phyloP scores from a whole-genome alignment of 2,888 invertebrate genomes.

The Sylvicola fuscatus region DNA sequence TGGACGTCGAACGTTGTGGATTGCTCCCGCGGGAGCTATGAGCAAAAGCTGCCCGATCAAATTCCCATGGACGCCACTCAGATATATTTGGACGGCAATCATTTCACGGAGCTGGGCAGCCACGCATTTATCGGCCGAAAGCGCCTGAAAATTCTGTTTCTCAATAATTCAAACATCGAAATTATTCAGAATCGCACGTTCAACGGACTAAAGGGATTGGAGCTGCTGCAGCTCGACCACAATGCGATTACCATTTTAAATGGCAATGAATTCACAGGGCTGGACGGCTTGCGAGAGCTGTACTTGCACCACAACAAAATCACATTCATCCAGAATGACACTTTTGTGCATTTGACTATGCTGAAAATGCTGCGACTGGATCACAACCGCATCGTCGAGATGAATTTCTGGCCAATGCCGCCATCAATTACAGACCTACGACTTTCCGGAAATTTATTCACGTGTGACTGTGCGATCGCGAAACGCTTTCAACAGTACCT shows the following conservation, averaged over 20 bases:
- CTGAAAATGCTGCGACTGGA: slow-evolving; percentile 69
- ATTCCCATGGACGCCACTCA: slow-evolving; percentile 94
- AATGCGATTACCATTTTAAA: slow-evolving; percentile 60
- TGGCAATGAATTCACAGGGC: slow-evolving; percentile 65
- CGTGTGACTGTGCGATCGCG: slow-evolving; percentile 27
- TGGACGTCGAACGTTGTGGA: slow-evolving; percentile 89
- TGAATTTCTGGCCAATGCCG: slow-evolving; percentile 55
- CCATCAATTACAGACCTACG: slow-evolving; percentile 44
- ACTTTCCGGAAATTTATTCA: slow-evolving; percentile 50
- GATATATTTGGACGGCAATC: slow-evolving; percentile 81
- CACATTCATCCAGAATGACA: slow-evolving; percentile 61
- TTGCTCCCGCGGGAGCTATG: slow-evolving; percentile 64
- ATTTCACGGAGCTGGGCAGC: slow-evolving; percentile 66
- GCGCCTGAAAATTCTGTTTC: slow-evolving; percentile 67
- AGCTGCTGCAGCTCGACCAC: slow-evolving; percentile 67
- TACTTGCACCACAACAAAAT: slow-evolving; percentile 76
- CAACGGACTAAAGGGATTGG: slow-evolving; percentile 63
- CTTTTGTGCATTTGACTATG: slow-evolving; percentile 62
- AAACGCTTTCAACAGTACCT: slow-evolving; percentile 13
- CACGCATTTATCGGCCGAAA: slow-evolving; percentile 90
- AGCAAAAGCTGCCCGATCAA: slow-evolving; percentile 58
- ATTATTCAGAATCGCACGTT: slow-evolving; percentile 77
- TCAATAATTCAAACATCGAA: slow-evolving; percentile 74
- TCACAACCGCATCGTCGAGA: slow-evolving; percentile 54
- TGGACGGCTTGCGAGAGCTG: slow-evolving; percentile 66